Evolutionary conservation across 2,888 invertebrate species (phyloP).

Genomic region (Lepidonotus clava): DNA sequence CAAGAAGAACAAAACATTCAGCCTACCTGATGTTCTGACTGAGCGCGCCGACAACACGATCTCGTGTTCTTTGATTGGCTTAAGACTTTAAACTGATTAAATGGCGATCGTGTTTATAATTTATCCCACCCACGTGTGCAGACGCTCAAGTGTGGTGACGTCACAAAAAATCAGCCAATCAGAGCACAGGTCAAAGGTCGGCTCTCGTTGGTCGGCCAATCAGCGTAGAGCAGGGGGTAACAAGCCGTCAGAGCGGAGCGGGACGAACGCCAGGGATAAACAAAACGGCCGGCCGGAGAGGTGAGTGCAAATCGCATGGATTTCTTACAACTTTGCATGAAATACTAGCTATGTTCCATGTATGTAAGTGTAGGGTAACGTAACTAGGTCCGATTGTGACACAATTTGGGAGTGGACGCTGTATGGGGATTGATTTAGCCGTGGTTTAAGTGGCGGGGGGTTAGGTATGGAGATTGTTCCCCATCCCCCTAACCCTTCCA

Average conservation of each 20-base stretch:
- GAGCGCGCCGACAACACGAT: no score
- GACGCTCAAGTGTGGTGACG: neutral
- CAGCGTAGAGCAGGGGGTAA: neutral
- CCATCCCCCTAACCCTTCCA: no score
- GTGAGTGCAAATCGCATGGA: constrained; percentile 20
- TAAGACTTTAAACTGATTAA: no score
- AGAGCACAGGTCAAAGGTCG: neutral
- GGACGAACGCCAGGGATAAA: neutral
- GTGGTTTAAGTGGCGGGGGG: neutral
- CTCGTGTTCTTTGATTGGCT: no score
- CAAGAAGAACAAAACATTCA: no score
- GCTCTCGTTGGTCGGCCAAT: neutral
- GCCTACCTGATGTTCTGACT: no score
- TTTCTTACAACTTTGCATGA: constrained; percentile 7
- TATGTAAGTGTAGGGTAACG: neutral
- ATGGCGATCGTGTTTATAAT: neutral
- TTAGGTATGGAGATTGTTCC: neutral
- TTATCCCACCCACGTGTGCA: constrained; percentile 16
- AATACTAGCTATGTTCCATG: neutral
- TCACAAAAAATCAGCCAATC: neutral
- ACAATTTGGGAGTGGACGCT: neutral
- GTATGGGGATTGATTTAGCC: neutral
- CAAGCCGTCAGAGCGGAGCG: neutral
- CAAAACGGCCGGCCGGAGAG: neutral
- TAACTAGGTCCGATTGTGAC: neutral